Base-by-base conservation (phyloP, 2,888 invertebrate genomes). In the Andrena fulva region DNA sequence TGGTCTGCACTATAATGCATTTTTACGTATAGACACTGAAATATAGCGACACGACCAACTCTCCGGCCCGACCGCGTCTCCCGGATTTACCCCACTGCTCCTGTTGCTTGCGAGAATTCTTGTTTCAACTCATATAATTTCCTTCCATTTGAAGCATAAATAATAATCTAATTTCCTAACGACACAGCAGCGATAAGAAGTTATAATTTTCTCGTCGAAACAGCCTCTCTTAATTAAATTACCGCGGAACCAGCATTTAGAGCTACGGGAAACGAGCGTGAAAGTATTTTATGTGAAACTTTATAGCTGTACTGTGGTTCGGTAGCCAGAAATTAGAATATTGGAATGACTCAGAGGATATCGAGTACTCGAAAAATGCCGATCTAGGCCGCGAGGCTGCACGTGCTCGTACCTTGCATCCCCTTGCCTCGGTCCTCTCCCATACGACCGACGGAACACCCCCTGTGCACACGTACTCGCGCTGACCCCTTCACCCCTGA, bases 361-460 rank as follows among this genome's bases (percentile, higher is more conserved):
- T 20, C 24, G 20, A 16, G 33, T 66, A 50, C 54, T 67, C 66
- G 75, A 84, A 80, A 80, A 84, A 80, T 84, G 84, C 56, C n/a
- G 68, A 68, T 74, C 64, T 16, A 72, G 59, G 42, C 48, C 42
- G 35, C 8, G 33, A 79, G 66, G 64, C 33, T 69, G 66, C 85
- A 78, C 75, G 84, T 80, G 80, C 77, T 68, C 72, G 35, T 56
- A 76, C 63, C 76, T 80, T 76, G 72, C 70, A 64, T 29, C 42
- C 56, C 70, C 33, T 20, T 33, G 50, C 50, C 8, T 42, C 56
- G 35, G 8, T 33, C 31, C 24, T 56, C 56, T 56, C 35, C 35
- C 77, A 50, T 69, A 66, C 42, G 50, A 52, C 54, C 60, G 77
- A 59, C 72, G 75, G 80, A 20, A 24, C 20, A 72, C 20, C 77